These are phyloP conservation scores for Chondrilla cf. caribensis DNA, from an alignment of 37 sponge, comb jelly and placozoan species.

Conservation along the genomic window DNA sequence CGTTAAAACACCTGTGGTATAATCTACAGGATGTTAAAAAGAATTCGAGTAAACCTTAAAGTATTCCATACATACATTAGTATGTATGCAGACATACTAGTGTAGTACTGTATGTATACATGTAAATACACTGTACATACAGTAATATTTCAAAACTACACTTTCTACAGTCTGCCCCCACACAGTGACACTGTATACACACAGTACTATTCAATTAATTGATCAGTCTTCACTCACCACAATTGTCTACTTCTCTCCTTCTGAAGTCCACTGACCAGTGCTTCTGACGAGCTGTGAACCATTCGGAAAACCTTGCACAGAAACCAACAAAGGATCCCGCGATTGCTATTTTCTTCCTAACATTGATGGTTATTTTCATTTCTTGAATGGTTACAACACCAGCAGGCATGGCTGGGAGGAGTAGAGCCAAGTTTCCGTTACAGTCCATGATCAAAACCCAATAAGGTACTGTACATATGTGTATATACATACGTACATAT, in stretches of 20 bases:
- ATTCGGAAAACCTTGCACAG: conserved; percentile 66
- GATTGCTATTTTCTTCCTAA: conserved; percentile 56
- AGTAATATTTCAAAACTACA: too few species aligned
- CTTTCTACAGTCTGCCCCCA: too few species aligned
- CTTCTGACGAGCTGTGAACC: conserved; percentile 59
- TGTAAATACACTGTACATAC: too few species aligned
- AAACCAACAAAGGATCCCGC: conserved; percentile 59
- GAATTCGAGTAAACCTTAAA: too few species aligned
- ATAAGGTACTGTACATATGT: background rate
- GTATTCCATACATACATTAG: too few species aligned
- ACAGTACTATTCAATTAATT: background rate
- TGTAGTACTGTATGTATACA: background rate
- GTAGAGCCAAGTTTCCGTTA: too few species aligned
- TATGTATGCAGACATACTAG: too few species aligned
- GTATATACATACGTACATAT: background rate
- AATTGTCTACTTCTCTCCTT: conserved; percentile 47
- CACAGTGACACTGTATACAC: too few species aligned
- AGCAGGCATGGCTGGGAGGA: conserved; percentile 54
- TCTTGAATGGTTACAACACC: conserved; percentile 71
- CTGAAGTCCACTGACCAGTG: conserved; percentile 60
- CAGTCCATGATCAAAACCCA: too few species aligned
- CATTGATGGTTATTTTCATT: conserved; percentile 63
- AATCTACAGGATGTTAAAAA: too few species aligned
- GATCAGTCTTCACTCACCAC: conserved; percentile 28
- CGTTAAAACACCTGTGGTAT: too few species aligned